Evolutionary conservation across 2,113 vertebrate species (phyloP), one percentile per base, ranked within the genome.

Genomic region (Lipophrys pholis): DNA sequence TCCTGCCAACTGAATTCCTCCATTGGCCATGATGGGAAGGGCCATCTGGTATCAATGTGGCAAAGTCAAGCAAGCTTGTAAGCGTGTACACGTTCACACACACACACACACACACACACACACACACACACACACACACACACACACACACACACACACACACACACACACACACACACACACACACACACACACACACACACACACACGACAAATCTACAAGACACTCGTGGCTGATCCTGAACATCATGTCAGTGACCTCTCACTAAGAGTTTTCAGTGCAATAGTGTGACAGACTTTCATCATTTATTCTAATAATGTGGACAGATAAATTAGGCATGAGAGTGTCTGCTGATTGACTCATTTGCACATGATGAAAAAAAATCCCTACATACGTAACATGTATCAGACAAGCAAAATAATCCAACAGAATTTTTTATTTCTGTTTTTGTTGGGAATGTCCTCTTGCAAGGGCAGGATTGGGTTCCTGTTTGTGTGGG

Each of bases 1-100:
- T 83, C 83, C 77, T 93, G 93, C 92, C 93, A 94, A 92, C 89
- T 92, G 89, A 94, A 94, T 93, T 94, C 91, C 92, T 94, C 91
- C 81, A 90, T 91, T 91, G 86, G 91, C 91, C 90, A 83, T 90
- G 91, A 94, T 94, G 90, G 91, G 92, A 91, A 89, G 89, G 90
- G 87, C 93, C 93, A 95, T 94, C 93, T 94, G 93, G 87, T 95
- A 87, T 91, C 88, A 93, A 92, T 91, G 92, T 89, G 89, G 81
- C 80, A 88, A 93, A 94, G 90, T 91, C 86, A 91, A 91, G 88
- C 88, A 80, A 83, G 73, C 90, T 82, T 81, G 84, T 84, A 75
- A 86, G 70, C 68, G 73, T 70, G 62, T 71, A 62, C 75, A 76
- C 73, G 78, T 62, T 53, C 60, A 59, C 80, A 84, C 65, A 51